phyloP scores from a whole-genome alignment of 2,888 invertebrate species.

The Sarcophaga carnaria region DNA sequence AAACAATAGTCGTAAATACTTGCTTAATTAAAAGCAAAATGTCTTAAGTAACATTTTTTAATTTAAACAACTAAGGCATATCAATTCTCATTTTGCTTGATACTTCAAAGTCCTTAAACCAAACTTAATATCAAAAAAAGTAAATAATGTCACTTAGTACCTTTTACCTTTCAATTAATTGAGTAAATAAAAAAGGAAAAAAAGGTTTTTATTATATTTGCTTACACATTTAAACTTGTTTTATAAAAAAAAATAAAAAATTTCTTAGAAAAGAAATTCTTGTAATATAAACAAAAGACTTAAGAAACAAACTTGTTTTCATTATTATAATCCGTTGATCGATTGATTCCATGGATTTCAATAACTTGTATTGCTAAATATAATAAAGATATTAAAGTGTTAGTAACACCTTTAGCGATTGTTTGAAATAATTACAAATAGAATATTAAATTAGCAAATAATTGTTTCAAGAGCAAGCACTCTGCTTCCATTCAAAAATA shows the following conservation, averaged over 20 bases:
- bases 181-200: not conserved
- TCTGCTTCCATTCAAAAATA: too few species aligned
- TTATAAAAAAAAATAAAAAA: not conserved
- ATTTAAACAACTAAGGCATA: too few species aligned
- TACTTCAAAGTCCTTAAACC: too few species aligned
- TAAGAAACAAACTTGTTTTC: slow-evolving; percentile 47
- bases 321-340: not conserved
- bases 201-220: too few species aligned
- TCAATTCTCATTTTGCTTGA: too few species aligned
- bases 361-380: not conserved
- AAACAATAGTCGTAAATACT: too few species aligned
- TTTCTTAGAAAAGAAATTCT: slow-evolving; percentile 1
- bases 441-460: too few species aligned
- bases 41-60: too few species aligned
- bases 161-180: slow-evolving; percentile 39
- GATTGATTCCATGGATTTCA: not conserved
- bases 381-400: slow-evolving; percentile 4
- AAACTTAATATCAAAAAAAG: too few species aligned
- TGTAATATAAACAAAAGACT: slow-evolving; percentile 41
- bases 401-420: not conserved
- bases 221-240: slow-evolving; percentile 11
- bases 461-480: too few species aligned
- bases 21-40: too few species aligned
- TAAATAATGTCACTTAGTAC: too few species aligned
- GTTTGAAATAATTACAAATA: not conserved